Base-by-base conservation (phyloP, 2,113 vertebrate genomes). In the Neodon shergylaensis region DNA sequence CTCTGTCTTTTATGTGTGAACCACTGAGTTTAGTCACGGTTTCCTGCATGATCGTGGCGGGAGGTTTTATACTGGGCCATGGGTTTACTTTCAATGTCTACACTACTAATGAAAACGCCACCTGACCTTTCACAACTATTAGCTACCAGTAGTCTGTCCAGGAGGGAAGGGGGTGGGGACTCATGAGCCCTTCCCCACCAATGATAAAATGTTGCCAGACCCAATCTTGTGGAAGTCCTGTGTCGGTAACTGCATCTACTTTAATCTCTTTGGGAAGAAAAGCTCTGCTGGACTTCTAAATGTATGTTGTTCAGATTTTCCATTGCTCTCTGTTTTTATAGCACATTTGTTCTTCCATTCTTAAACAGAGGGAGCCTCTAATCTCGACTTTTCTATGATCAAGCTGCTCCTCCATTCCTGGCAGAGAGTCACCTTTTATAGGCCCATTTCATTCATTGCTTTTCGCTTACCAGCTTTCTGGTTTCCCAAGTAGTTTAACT, bases 261-360 rank as follows among this genome's bases (percentile, higher is more conserved):
- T 77, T 24, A 84, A 28, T 58, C 31, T 85, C 72, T 84, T 88
- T 44, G 86, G 28, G 91, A 26, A 77, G 24, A 73, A 92, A 94
- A 78, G 3, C 28, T 19, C 54, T 86, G 0, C 65, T 65, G 68
- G 4, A 2, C 9, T 74, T 70, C 42, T 74, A 70, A 78, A 63
- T 87, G 17, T 28, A 58, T 65, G 91, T 58, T 79, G 58, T 91
- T n/a, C 9, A 91, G 49, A 54, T 73, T 93, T 92, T 76, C 47
- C 26, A 39, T 65, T 33, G 66, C 7, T 4, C 47, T 21, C 90
- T 88, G 11, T 47, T 91, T 90, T 54, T 28, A 78, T 33, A 63
- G 8, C 12, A 10, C 6, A 39, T 39, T 61, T 92, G 24, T 36
- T 61, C 14, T 72, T 19, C 47, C 2, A 24, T 42, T 88, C 47